Evolutionary conservation across 2,113 vertebrate species (phyloP), one percentile per base, ranked within the genome.

Genomic region (Limanda limanda): DNA sequence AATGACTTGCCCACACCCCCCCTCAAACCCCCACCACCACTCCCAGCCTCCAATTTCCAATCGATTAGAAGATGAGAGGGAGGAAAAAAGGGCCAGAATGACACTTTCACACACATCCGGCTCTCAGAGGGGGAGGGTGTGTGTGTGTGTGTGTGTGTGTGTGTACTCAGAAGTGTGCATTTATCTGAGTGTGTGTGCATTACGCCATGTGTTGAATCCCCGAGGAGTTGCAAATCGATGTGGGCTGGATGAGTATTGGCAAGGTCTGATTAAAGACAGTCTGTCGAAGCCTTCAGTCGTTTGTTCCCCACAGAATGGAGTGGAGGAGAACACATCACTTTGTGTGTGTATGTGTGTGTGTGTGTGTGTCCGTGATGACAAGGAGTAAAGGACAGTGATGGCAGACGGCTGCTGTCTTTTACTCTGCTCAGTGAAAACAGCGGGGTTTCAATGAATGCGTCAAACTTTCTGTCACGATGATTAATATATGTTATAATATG

Each of bases 1-100:
- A 31, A 74, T 11, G 12, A 86, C 85, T 77, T 24, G 18, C 31
- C 31, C 76, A 27, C 59, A 67, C 55, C n/a, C 9, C 35, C 58
- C 31, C 31, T 9, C 76, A 31, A 66, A 14, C 23, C 35, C 25
- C 59, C 71, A 47, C 51, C 74, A 42, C 64, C 63, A 57, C 66
- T 74, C 56, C 21, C 6, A 11, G 55, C 47, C 82, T 84, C 68
- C 0, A 68, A 79, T 89, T 83, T 88, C 79, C 66, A 52, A 93
- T 94, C 68, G 89, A 94, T 94, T 88, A 84, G 85, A 88, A 81
- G 85, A 88, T 77, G 79, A 87, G 86, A 81, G 59, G 67, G 42
- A 61, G 27, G 27, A 74, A 71, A 73, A 68, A 63, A 23, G 78
- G 61, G 61, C 77, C 57, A 71, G 78, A 82, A 80, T 90, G 89